These are phyloP conservation scores for Punctoribates punctum DNA, from an alignment of 2,888 invertebrate species.

Conservation along the genomic window DNA sequence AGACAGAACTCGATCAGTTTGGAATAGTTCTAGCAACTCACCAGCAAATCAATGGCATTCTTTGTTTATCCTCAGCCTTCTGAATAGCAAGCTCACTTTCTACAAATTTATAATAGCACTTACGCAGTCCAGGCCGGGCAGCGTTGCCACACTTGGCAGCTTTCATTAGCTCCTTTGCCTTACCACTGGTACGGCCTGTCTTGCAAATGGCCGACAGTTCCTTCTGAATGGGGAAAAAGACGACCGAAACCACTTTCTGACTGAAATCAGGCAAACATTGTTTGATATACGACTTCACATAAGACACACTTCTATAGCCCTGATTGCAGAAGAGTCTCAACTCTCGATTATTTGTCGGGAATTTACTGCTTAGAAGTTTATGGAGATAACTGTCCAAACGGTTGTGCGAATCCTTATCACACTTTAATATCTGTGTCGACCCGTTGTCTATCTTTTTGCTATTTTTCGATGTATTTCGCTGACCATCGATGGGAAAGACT, in stretches of 20 bases:
- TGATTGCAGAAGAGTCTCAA: neutral
- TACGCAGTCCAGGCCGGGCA: neutral
- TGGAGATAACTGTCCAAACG: neutral
- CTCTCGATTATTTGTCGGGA: neutral
- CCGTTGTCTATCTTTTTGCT: neutral
- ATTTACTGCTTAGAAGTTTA: neutral
- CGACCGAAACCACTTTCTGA: neutral
- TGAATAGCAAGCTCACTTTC: neutral
- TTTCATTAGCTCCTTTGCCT: neutral
- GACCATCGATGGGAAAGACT: neutral
- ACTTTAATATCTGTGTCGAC: neutral
- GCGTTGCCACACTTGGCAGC: neutral
- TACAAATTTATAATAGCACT: neutral
- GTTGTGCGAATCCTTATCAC: neutral
- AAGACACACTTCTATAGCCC: neutral
- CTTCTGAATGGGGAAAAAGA: neutral
- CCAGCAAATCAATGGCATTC: neutral
- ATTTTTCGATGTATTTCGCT: neutral
- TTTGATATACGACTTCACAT: neutral
- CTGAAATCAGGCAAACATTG: neutral
- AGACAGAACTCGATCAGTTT: neutral
- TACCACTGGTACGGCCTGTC: neutral
- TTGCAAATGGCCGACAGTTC: neutral
- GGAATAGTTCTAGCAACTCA: neutral
- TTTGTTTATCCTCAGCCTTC: neutral